Conservation (phyloP, 2,888 invertebrate species). For the Podabrus alpinus region DNA sequence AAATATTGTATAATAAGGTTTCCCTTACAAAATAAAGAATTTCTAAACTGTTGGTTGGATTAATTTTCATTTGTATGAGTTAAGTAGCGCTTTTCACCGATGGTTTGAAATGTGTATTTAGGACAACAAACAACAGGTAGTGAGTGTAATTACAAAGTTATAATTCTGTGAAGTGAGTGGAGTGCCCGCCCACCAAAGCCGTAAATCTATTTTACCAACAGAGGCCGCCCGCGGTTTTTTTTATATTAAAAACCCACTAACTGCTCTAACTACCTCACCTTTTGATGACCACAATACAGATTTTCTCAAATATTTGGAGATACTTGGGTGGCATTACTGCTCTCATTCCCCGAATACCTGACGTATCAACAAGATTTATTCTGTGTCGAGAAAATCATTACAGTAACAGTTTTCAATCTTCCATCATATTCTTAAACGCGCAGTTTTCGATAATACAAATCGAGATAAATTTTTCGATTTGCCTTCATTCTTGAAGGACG, state of each 20-base stretch:
- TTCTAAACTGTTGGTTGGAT: neutral
- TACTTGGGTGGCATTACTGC: conserved; percentile 10
- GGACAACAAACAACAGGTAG: conserved; percentile 32
- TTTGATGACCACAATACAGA: conserved; percentile 17
- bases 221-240: conserved; percentile 30
- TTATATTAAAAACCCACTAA: conserved; percentile 31
- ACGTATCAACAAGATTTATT: neutral
- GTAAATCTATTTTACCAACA: conserved; percentile 33
- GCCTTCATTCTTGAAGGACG: neutral
- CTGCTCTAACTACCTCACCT: conserved; percentile 29
- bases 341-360: neutral
- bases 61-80: conserved; percentile 1
- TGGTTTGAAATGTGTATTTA: conserved; percentile 22
- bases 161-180: conserved; percentile 33
- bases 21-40: neutral
- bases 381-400: neutral
- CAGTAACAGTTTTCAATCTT: neutral
- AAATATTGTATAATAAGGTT: neutral
- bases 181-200: conserved; percentile 27
- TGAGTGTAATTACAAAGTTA: conserved; percentile 35
- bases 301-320: conserved; percentile 14
- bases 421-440: neutral
- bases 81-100: conserved; percentile 6
- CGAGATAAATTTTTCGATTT: neutral
- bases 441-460: too few relatives aligned